Percentiles rank a stretch among this genome's conserved stretches.
Evolutionary conservation across 2,888 invertebrate species (phyloP).

Genomic region (Neuroscelio doddi): DNA sequence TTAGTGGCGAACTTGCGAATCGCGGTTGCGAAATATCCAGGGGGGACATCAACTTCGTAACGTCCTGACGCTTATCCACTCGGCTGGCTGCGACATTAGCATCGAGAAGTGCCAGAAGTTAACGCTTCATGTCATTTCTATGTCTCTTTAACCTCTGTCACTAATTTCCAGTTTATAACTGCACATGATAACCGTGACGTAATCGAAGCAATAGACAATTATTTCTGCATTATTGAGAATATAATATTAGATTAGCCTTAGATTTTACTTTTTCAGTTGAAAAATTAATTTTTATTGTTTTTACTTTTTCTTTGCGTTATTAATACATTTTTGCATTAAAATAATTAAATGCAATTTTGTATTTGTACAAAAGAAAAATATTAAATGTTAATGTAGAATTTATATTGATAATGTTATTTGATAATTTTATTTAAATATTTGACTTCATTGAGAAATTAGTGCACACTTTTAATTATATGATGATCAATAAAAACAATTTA

Average conservation of each 20-base stretch:
- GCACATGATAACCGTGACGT: background rate
- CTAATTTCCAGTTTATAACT: slow-evolving; percentile 45
- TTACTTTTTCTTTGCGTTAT: no score
- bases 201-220: slow-evolving; percentile 7
- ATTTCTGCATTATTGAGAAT: slow-evolving; percentile 4
- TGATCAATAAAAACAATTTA: no score
- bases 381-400: no score
- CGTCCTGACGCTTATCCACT: slow-evolving; percentile 57
- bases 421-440: no score
- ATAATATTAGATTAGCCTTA: no score
- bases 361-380: no score
- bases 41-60: slow-evolving; percentile 60
- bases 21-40: slow-evolving; percentile 55
- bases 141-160: slow-evolving; percentile 59
- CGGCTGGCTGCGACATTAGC: slow-evolving; percentile 60
- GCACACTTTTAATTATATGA: no score
- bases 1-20: slow-evolving; percentile 47
- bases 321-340: no score
- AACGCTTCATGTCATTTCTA: slow-evolving; percentile 65
- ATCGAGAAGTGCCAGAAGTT: slow-evolving; percentile 64
- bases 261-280: no score
- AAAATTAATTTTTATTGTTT: slow-evolving; percentile 1
- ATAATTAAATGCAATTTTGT: no score
- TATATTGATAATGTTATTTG: no score
- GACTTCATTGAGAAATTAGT: no score